Evolutionary conservation across 1,140 invertebrate genomes (phyloP).

Genomic region (Bradynema listronoti): DNA sequence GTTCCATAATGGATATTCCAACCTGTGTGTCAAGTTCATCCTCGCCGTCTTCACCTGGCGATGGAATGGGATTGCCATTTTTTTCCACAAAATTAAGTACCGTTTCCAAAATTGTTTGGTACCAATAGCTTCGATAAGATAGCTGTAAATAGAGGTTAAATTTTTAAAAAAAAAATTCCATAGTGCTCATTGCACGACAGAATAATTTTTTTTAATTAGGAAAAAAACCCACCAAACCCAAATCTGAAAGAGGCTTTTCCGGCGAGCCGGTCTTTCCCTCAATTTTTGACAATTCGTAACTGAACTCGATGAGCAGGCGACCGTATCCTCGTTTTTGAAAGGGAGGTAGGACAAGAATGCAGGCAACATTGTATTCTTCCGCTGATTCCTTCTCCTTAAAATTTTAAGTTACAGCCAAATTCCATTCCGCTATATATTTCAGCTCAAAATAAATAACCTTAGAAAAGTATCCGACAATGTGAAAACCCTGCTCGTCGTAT

Average conservation of each 20-base stretch:
- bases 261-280: constrained; percentile 92
- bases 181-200: too few species aligned
- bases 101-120: constrained; percentile 79
- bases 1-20: constrained; percentile 32
- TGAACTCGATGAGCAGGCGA: constrained; percentile 97
- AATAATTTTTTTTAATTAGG: too few species aligned
- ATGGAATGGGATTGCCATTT: constrained; percentile 20
- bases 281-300: constrained; percentile 91
- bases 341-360: constrained; percentile 93
- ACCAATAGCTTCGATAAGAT: constrained; percentile 89
- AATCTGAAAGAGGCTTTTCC: constrained; percentile 86
- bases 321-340: constrained; percentile 98
- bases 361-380: constrained; percentile 98
- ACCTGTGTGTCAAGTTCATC: constrained; percentile 35
- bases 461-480: constrained; percentile 98
- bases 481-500: constrained; percentile 66
- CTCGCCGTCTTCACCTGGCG: constrained; percentile 31
- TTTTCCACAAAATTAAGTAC: constrained; percentile 24
- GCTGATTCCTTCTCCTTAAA: constrained; percentile 88
- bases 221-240: constrained; percentile 83
- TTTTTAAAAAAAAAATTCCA: background rate
- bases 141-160: constrained; percentile 61
- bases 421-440: too few species aligned
- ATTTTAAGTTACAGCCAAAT: too few species aligned
- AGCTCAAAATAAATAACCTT: constrained; percentile 63